Evolutionary conservation across 92 coral and sea anemone species (phyloP).

Genomic region (Palythoa grandiflora): DNA sequence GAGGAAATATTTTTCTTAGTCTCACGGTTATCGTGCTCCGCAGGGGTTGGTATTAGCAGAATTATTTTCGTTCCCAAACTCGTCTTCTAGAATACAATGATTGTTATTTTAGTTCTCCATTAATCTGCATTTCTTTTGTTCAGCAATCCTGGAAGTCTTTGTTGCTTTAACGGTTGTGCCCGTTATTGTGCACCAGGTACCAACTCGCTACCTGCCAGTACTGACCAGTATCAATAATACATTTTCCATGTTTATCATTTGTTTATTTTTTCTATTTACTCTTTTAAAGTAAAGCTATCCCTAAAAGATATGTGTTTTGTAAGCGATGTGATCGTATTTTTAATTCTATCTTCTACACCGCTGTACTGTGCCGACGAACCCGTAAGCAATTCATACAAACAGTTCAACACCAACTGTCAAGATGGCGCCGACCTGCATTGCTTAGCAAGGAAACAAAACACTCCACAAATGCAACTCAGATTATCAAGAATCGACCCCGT

Average conservation of each 20-base stretch:
- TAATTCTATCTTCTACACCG: constrained; percentile 4
- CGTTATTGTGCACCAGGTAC: constrained; percentile 46
- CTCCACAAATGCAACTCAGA: constrained; percentile 21
- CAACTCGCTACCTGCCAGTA: constrained; percentile 60
- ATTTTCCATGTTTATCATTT: constrained; percentile 29
- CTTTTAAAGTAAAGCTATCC: not conserved
- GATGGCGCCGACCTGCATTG: constrained; percentile 40
- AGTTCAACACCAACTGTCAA: constrained; percentile 54
- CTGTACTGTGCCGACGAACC: constrained; percentile 7
- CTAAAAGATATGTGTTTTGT: not conserved
- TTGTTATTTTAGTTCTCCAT: not conserved
- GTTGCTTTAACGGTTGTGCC: not conserved
- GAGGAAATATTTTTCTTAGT: no score
- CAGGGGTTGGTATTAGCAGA: no score
- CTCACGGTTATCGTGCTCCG: no score
- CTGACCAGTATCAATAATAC: constrained; percentile 57
- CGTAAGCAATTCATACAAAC: constrained; percentile 13
- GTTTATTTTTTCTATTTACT: not conserved
- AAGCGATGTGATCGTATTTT: not conserved
- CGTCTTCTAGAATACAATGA: not conserved
- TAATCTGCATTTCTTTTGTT: not conserved
- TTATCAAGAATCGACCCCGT: constrained; percentile 76
- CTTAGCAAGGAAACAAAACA: not conserved
- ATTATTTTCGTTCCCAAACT: no score
- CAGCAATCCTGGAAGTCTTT: not conserved